Evolutionary conservation across 2,888 invertebrate species (phyloP).

Genomic region (Allacma fusca): DNA sequence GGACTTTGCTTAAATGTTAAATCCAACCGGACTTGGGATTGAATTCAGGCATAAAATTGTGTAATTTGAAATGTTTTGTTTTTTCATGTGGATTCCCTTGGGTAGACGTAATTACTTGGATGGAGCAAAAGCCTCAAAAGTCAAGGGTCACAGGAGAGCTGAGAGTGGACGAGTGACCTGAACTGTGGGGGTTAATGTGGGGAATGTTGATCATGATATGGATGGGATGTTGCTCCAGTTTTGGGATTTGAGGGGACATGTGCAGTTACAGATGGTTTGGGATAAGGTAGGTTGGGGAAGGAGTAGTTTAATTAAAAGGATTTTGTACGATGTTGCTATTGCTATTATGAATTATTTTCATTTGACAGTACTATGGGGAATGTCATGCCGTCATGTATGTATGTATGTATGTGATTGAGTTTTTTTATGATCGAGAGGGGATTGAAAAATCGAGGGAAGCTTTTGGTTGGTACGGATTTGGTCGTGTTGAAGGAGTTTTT

Average conservation of each 20-base stretch:
- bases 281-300: conserved; percentile 87
- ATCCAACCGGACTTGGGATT: too few species aligned
- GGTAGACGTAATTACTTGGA: conserved; percentile 96
- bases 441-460: conserved; percentile 94
- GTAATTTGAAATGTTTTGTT: conserved; percentile 41
- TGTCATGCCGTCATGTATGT: conserved; percentile 97
- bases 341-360: too few species aligned
- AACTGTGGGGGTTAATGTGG: conserved; percentile 98
- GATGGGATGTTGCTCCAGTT: conserved; percentile 91
- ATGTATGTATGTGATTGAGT: conserved; percentile 98
- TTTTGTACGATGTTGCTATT: too few species aligned
- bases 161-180: conserved; percentile 95
- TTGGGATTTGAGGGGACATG: conserved; percentile 98
- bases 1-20: too few species aligned
- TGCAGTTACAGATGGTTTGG: conserved; percentile 96
- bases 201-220: conserved; percentile 93
- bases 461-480: conserved; percentile 74
- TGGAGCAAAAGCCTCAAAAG: conserved; percentile 95
- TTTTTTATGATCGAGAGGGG: conserved; percentile 90
- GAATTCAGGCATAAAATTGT: too few species aligned
- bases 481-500: not conserved
- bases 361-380: conserved; percentile 91
- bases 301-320: too few species aligned
- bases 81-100: conserved; percentile 63
- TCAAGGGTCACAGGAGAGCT: conserved; percentile 90